Percentiles rank a stretch among this genome's conserved stretches.
Evolutionary conservation across 2,797 vertebrate species (phyloP).

Genomic region (Syndactyla subalaris): DNA sequence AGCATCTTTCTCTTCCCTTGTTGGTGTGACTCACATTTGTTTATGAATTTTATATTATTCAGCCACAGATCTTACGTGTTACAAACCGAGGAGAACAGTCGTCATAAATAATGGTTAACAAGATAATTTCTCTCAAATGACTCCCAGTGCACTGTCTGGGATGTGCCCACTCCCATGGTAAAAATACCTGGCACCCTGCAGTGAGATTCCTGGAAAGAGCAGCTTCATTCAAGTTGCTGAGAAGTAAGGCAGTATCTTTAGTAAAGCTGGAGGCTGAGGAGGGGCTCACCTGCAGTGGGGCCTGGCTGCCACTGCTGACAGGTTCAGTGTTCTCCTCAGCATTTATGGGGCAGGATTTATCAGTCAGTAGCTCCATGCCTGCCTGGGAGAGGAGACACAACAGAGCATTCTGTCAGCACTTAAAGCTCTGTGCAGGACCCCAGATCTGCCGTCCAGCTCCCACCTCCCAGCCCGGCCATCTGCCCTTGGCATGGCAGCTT

Average conservation of each 20-base stretch:
- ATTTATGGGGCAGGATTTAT: background rate
- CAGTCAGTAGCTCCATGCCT: background rate
- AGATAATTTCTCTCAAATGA: background rate
- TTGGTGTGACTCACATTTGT: background rate
- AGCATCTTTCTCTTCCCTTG: background rate
- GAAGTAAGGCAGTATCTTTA: background rate
- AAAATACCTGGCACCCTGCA: background rate
- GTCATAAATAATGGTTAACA: background rate
- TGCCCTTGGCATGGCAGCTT: background rate
- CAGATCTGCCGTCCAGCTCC: background rate
- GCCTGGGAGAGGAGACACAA: background rate
- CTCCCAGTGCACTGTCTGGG: background rate
- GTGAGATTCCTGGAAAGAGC: background rate
- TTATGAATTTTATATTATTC: background rate
- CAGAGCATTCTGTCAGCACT: background rate
- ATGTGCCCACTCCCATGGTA: background rate
- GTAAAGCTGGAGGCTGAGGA: background rate
- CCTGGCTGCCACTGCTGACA: fast-evolving
- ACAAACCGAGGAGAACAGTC: background rate
- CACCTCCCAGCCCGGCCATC: background rate
- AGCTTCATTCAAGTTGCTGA: background rate
- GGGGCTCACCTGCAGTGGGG: background rate
- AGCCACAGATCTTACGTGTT: background rate
- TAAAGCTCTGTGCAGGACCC: background rate
- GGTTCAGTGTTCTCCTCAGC: background rate